Evolutionary conservation across 1,140 invertebrate species (phyloP).

Genomic region (Piezodorus guildinii): DNA sequence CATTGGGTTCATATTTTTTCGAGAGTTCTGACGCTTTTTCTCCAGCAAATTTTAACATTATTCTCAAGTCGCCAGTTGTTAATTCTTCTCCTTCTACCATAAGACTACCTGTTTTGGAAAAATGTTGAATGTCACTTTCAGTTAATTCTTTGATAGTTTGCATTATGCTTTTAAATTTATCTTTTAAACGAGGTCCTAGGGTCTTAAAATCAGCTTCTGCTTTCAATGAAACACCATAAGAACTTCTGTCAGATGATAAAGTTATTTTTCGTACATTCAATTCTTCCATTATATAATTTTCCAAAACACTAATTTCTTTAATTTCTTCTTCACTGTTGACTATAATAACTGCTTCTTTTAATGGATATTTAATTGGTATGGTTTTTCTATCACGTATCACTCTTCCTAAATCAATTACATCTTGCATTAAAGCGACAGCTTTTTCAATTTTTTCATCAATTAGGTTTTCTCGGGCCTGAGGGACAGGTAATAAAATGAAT

Average conservation of each 20-base stretch:
- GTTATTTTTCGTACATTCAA: conserved; percentile 85
- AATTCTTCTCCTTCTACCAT: conserved; percentile 63
- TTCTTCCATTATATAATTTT: conserved; percentile 86
- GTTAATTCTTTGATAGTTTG: conserved; percentile 68
- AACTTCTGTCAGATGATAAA: conserved; percentile 80
- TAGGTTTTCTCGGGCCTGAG: conserved; percentile 49
- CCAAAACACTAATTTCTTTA: conserved; percentile 66
- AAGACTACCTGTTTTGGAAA: conserved; percentile 59
- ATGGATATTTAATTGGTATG: conserved; percentile 79
- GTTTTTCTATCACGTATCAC: conserved; percentile 86
- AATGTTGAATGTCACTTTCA: conserved; percentile 67
- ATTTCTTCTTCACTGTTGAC: conserved; percentile 70
- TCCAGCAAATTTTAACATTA: conserved; percentile 66
- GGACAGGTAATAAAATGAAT: conserved; percentile 86
- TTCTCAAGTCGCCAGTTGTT: conserved; percentile 52
- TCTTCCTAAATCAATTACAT: conserved; percentile 86
- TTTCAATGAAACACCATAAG: conserved; percentile 83
- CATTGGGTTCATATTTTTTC: conserved; percentile 75
- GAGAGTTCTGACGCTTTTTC: conserved; percentile 44
- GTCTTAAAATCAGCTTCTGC: conserved; percentile 85
- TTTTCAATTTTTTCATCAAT: conserved; percentile 82
- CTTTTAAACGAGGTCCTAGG: conserved; percentile 77
- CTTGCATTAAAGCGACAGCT: conserved; percentile 86
- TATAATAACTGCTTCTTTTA: conserved; percentile 91
- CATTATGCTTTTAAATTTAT: conserved; percentile 78